Base-by-base conservation (phyloP, 2,888 invertebrate species). In the Cyrtodaria siliqua region DNA sequence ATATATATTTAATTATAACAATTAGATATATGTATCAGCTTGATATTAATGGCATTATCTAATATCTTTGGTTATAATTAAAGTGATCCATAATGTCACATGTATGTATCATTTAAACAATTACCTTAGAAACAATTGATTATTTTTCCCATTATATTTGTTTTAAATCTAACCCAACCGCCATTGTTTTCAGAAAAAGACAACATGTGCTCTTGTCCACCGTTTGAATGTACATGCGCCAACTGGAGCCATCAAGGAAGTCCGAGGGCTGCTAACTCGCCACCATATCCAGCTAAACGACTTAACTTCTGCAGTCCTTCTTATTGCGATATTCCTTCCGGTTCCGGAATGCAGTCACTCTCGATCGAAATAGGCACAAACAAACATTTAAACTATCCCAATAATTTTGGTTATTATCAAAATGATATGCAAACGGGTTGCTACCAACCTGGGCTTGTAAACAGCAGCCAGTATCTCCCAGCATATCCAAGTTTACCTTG, bases 131-230 rank as follows among this genome's bases (percentile, higher is more conserved):
- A 4, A 33, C 33, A 8, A 33, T 33, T 33, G 33, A 33, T 33
- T 33, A 4, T 33, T 8, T 33, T 33, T 33, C 33, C 12, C 12
- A 8, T n/a, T n/a, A n/a, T n/a, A n/a, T n/a, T n/a, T n/a, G n/a
- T n/a, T n/a, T n/a, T n/a, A n/a, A n/a, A n/a, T n/a, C n/a, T n/a
- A 38, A 38, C 40, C 16, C 16, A 12, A 12, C 16, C 40, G 8
- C 40, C 16, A 38, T 44, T 42, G 4, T 18, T 85, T 85, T 59
- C 77, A 86, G 85, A 83, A 55, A 84, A 85, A 26, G 88, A 90
- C 40, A 87, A 86, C 50, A 72, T 90, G 57, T 90, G 90, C 68
- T 90, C 90, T 6, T 90, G 90, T 63, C 89, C 90, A 16, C 90
- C 90, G 0, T 90, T 90, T 63, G 90, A 90, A 61, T 90, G 90